Percentiles rank a stretch among this genome's conserved stretches.
phyloP scores from a whole-genome alignment of 1,140 invertebrate species.

The Heliothis subflexa region DNA sequence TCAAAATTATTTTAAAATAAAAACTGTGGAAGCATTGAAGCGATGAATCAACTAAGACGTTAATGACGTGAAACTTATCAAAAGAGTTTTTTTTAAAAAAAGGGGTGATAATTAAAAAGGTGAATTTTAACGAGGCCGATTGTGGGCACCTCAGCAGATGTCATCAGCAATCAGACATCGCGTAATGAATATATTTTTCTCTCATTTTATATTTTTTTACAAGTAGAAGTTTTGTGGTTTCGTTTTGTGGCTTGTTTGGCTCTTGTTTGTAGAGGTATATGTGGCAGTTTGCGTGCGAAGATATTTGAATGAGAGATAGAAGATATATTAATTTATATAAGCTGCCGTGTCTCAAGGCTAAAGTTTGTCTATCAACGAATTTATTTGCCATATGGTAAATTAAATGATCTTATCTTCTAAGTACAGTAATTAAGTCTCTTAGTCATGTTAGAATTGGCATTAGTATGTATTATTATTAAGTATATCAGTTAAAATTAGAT shows the following conservation, averaged over 20 bases:
- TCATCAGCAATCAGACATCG: conserved; percentile 23
- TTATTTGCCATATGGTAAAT: too few relatives aligned
- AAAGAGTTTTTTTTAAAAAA: conserved; percentile 52
- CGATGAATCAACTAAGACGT: conserved; percentile 40
- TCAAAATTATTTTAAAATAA: conserved; percentile 7
- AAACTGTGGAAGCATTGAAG: conserved; percentile 8
- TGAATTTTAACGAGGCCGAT: conserved; percentile 64
- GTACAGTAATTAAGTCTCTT: too few relatives aligned
- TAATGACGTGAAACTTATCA: conserved; percentile 59
- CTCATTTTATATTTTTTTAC: not conserved
- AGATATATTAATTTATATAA: not conserved
- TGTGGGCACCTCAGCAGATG: conserved; percentile 47
- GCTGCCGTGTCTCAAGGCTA: too few relatives aligned
- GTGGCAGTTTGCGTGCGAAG: not conserved
- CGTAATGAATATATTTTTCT: conserved; percentile 39
- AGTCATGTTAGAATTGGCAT: too few relatives aligned
- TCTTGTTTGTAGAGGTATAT: not conserved
- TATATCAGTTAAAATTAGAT: too few relatives aligned
- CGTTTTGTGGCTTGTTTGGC: not conserved
- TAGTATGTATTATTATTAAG: too few relatives aligned
- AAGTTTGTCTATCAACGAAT: too few relatives aligned
- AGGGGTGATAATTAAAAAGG: conserved; percentile 62
- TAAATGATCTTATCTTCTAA: too few relatives aligned
- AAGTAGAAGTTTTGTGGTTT: not conserved
- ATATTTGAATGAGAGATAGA: not conserved